phyloP scores from a whole-genome alignment of 2,888 invertebrate genomes.

The Metacarcinus magister region DNA sequence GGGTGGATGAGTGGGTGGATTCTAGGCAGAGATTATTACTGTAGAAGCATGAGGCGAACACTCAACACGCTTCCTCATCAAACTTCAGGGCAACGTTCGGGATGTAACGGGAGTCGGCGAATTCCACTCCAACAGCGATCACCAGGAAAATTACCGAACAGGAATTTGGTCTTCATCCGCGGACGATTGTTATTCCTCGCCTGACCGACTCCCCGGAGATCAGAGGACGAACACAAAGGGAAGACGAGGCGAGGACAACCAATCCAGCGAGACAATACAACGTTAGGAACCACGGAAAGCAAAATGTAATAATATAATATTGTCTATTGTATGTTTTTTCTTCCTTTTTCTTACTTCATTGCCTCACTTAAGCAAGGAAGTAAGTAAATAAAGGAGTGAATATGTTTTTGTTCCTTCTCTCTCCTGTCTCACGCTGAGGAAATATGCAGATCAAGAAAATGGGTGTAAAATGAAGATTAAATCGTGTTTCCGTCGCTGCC shows the following conservation, averaged over 20 bases:
- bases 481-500: not conserved
- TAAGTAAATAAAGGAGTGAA: no score
- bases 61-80: not conserved
- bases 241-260: not conserved
- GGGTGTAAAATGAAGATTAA: not conserved
- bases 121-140: not conserved
- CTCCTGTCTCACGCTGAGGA: not conserved
- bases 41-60: not conserved
- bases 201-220: not conserved
- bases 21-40: not conserved
- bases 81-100: not conserved
- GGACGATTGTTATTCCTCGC: not conserved
- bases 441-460: not conserved
- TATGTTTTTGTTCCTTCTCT: no score
- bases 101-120: not conserved
- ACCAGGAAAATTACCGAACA: not conserved
- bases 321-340: not conserved
- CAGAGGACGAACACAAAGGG: not conserved
- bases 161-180: conserved; percentile 13
- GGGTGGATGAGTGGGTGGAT: not conserved
- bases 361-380: no score
- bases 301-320: not conserved
- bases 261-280: not conserved
- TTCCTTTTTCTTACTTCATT: not conserved
- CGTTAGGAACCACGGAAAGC: not conserved